Percentiles rank a stretch among this genome's conserved stretches.
Conservation (phyloP, 2,888 invertebrate species). For the Aleiodes leptofemur region DNA sequence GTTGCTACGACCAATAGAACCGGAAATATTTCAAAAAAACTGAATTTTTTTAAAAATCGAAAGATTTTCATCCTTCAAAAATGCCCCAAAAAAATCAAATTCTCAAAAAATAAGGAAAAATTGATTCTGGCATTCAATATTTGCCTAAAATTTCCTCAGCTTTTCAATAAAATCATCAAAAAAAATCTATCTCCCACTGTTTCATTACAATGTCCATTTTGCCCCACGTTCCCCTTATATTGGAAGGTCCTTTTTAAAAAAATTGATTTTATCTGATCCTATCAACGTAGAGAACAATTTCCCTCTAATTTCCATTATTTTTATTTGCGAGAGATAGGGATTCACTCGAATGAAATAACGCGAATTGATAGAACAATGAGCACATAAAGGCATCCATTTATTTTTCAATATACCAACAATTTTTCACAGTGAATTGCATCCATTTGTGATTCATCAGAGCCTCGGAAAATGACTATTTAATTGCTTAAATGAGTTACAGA, state of each 20-base stretch:
- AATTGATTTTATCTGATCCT: neutral
- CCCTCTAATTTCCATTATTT: neutral
- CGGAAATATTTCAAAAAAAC: no score
- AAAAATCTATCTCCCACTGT: no score
- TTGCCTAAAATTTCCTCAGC: no score
- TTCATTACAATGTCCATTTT: no score
- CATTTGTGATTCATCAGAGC: neutral
- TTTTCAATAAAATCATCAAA: no score
- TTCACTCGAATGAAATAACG: neutral
- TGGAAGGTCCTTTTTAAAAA: neutral
- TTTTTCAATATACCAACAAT: conserved; percentile 10
- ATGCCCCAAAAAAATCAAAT: no score
- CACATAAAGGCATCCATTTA: neutral
- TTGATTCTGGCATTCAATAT: no score
- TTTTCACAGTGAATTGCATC: neutral
- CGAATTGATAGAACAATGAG: neutral
- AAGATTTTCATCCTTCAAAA: no score
- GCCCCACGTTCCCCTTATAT: no score
- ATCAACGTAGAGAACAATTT: neutral
- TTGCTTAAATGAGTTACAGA: neutral
- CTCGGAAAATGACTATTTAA: neutral
- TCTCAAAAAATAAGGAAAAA: no score
- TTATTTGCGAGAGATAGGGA: neutral
- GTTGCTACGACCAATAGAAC: no score
- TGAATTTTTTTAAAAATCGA: no score